Evolutionary conservation across 2,888 invertebrate genomes (phyloP), one percentile per base, ranked within the genome.

Genomic region (Coelinius sp.): DNA sequence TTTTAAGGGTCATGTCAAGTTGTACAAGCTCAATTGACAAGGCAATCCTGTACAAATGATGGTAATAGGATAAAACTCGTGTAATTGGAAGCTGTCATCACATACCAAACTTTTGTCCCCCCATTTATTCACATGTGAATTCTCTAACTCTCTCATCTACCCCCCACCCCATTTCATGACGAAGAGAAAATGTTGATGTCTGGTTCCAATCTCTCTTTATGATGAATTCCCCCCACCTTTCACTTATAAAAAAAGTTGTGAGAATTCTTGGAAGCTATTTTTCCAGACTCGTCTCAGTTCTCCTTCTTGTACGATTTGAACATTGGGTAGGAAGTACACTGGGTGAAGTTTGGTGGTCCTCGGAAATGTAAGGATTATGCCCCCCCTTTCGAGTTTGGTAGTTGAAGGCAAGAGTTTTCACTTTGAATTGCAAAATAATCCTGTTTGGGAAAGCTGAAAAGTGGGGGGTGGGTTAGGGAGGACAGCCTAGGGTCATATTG

Each of bases 381-480:
- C 72, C 68, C 67, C n/a, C n/a, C n/a, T n/a, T n/a, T n/a, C 71
- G 73, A 63, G 35, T 59, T 24, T 49, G 14, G 17, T 31, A 8
- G 41, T 64, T 44, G 62, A 69, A 71, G 68, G 59, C 38, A 69
- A 73, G 68, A 73, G 64, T 44, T 66, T 56, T 56, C 35, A 62
- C 73, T 76, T 76, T 76, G 75, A 76, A 76, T 76, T 76, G 76
- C 76, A 76, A 76, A 76, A 76, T 76, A 75, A 76, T 76, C 68
- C 71, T 66, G 73, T 76, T 76, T 74, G 75, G 65, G 71, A 76
- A n/a, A 74, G 76, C 74, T 69, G 20, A 17, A 17, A 49, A 49
- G 46, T 69, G 73, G 38, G 66, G 53, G 70, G 14, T 68, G 44
- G 70, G 67, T 63, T 46, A 53, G 27, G 27, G 25, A n/a, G 65